Evolutionary conservation across 2,888 invertebrate species (phyloP).

Genomic region (Ochlodes sylvanus): DNA sequence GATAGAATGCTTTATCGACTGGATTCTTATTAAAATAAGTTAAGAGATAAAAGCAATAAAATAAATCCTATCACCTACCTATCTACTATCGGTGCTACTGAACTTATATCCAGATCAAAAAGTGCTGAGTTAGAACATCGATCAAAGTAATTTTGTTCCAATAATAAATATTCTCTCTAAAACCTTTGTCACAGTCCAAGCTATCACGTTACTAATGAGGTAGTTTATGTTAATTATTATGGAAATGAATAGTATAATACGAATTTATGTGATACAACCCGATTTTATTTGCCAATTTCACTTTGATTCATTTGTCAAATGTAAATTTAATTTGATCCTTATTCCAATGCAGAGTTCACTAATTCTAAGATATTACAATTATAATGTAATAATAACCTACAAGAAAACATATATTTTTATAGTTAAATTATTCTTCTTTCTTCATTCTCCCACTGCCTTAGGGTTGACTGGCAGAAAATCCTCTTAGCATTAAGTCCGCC

Average conservation of each 20-base stretch:
- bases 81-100: slow-evolving; percentile 59
- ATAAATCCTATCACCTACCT: slow-evolving; percentile 32
- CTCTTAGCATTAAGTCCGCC: too few species aligned
- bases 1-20: slow-evolving; percentile 30
- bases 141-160: slow-evolving; percentile 67
- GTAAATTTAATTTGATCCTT: neutral
- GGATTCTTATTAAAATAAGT: slow-evolving; percentile 35
- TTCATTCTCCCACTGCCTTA: too few species aligned
- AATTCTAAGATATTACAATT: neutral
- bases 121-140: slow-evolving; percentile 80
- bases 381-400: neutral
- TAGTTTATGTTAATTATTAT: slow-evolving; percentile 1
- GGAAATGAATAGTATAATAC: neutral
- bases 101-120: slow-evolving; percentile 73
- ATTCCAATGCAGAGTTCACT: neutral
- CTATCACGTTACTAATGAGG: slow-evolving; percentile 15
- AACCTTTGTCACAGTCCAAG: slow-evolving; percentile 24
- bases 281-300: slow-evolving; percentile 1
- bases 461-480: too few species aligned
- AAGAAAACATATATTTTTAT: neutral
- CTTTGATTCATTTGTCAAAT: neutral
- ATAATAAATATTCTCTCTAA: slow-evolving; percentile 37
- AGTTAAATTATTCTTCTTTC: neutral
- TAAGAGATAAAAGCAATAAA: slow-evolving; percentile 32
- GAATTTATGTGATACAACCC: neutral